phyloP scores from a whole-genome alignment of 2,888 invertebrate genomes.

The Serrognathus titanus region DNA sequence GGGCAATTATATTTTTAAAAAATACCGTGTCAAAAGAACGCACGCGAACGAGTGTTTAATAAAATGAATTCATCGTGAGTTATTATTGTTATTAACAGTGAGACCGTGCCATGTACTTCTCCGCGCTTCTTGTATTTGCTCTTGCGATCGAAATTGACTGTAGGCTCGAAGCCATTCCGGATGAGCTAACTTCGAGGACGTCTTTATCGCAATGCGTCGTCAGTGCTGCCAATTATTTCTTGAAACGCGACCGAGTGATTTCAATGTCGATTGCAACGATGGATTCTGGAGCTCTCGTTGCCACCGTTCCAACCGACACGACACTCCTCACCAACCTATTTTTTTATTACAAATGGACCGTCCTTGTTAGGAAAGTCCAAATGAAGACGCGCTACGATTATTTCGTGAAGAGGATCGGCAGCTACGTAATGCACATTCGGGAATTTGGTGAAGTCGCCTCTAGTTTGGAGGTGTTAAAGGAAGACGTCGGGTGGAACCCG shows the following conservation, averaged over 20 bases:
- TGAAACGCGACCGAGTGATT: constrained; percentile 14
- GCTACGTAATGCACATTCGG: constrained; percentile 27
- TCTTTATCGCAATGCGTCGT: constrained; percentile 24
- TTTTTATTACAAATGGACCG: constrained; percentile 17
- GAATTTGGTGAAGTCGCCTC: constrained; percentile 15
- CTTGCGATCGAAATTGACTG: background rate
- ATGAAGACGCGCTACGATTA: background rate
- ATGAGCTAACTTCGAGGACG: constrained; percentile 16
- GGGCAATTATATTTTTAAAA: no score
- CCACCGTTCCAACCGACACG: constrained; percentile 19
- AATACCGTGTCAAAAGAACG: no score
- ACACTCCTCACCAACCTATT: constrained; percentile 24
- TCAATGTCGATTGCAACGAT: constrained; percentile 16
- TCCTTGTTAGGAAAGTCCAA: constrained; percentile 23
- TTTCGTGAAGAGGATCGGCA: constrained; percentile 15
- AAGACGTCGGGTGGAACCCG: constrained; percentile 26
- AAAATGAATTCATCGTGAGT: no score
- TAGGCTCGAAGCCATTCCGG: constrained; percentile 14
- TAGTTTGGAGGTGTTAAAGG: constrained; percentile 18
- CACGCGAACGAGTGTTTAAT: no score
- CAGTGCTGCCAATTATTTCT: constrained; percentile 9
- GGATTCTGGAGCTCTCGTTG: background rate
- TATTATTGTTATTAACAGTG: no score
- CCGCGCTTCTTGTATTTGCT: no score
- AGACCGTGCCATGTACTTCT: no score